Conservation (phyloP, 2,888 invertebrate species). For the Rhagonycha lutea region DNA sequence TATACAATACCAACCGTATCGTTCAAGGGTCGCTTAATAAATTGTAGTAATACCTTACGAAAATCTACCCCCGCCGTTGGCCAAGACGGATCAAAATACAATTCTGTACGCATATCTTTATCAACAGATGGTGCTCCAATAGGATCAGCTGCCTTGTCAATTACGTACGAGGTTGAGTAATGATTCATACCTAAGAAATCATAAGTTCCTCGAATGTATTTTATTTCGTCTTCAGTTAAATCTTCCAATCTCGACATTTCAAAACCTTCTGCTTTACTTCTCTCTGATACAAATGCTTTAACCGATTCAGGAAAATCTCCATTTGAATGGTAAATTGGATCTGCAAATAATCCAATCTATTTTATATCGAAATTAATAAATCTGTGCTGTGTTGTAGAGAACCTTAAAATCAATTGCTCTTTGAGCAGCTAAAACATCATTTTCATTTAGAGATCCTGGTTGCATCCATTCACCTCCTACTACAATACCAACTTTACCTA, state of each 20-base stretch:
- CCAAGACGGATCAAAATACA: neutral
- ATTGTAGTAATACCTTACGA: neutral
- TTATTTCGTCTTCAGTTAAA: conserved; percentile 58
- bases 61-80: neutral
- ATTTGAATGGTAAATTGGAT: conserved; percentile 48
- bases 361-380: neutral
- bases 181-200: conserved; percentile 59
- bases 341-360: conserved; percentile 58
- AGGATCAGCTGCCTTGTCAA: neutral
- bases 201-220: conserved; percentile 50
- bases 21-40: too few relatives aligned
- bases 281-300: conserved; percentile 27
- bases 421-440: conserved; percentile 12
- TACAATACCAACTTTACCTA: conserved; percentile 17
- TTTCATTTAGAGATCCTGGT: conserved; percentile 7
- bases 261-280: conserved; percentile 32
- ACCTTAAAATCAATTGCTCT: conserved; percentile 24
- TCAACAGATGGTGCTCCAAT: neutral
- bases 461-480: neutral
- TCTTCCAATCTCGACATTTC: conserved; percentile 55
- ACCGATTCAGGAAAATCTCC: conserved; percentile 36
- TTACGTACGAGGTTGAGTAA: conserved; percentile 48
- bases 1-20: too few relatives aligned
- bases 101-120: neutral
- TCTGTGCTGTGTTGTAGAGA: neutral